These are phyloP conservation scores for Scaptomyza reducta DNA, from an alignment of 2,888 invertebrate species.

Conservation along the genomic window DNA sequence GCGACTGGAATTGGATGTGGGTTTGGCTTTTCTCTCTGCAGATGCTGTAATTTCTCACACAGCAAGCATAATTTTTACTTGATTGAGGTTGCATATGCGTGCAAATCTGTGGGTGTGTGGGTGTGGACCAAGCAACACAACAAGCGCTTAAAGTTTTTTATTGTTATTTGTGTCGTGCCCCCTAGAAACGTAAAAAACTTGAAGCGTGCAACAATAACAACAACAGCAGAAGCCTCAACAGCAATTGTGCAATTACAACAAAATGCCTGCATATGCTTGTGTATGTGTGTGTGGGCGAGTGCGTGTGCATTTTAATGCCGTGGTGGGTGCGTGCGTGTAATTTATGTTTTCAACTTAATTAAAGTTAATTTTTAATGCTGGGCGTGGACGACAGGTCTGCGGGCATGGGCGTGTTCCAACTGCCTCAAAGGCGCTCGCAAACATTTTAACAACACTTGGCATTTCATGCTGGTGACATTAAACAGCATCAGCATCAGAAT, in stretches of 20 bases:
- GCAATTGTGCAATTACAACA: conserved; percentile 53
- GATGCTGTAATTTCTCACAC: conserved; percentile 43
- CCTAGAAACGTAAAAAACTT: conserved; percentile 42
- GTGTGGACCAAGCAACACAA: conserved; percentile 25
- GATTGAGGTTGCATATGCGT: conserved; percentile 44
- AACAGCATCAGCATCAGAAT: conserved; percentile 54
- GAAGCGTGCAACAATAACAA: conserved; percentile 35
- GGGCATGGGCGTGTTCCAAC: conserved; percentile 64
- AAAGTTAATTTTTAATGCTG: conserved; percentile 80
- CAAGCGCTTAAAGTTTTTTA: conserved; percentile 44
- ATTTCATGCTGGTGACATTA: conserved; percentile 78
- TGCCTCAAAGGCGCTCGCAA: conserved; percentile 74
- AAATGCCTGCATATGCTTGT: conserved; percentile 29
- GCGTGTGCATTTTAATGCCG: conserved; percentile 58
- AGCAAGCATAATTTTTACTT: conserved; percentile 66
- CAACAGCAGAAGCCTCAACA: conserved; percentile 22
- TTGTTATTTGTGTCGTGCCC: conserved; percentile 26
- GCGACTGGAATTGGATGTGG: conserved; percentile 22
- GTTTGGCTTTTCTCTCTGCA: conserved; percentile 7
- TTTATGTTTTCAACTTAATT: conserved; percentile 81
- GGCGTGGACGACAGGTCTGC: conserved; percentile 58
- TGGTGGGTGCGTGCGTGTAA: conserved; percentile 64
- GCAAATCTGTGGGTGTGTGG: conserved; percentile 8
- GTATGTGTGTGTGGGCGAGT: conserved; percentile 14
- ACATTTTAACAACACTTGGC: conserved; percentile 79